Evolutionary conservation across 2,113 vertebrate species (phyloP).

Genomic region (Lagenorhynchus albirostris): DNA sequence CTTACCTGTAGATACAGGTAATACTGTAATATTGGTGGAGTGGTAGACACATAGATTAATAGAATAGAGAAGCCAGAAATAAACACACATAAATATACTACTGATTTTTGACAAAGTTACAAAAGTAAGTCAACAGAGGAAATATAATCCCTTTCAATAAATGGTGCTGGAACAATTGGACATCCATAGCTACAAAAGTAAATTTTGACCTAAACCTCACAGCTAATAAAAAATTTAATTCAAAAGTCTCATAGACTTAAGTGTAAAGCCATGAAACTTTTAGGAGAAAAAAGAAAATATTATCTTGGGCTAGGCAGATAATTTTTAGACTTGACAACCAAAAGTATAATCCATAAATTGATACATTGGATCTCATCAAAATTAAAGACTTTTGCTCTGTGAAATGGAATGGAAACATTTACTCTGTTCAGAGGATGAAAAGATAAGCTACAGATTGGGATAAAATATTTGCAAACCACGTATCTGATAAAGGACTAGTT

Average conservation of each 20-base stretch:
- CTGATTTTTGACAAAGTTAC: neutral
- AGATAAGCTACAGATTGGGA: neutral
- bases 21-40: neutral
- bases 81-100: neutral
- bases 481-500: neutral
- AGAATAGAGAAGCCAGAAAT: neutral
- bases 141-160: neutral
- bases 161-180: neutral
- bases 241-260: neutral
- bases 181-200: neutral
- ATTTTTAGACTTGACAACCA: neutral
- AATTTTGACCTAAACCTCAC: neutral
- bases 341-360: neutral
- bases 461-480: neutral
- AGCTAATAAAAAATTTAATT: neutral
- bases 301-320: neutral
- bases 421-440: neutral
- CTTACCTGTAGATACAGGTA: neutral
- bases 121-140: neutral
- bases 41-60: neutral
- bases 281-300: neutral
- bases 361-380: neutral
- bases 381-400: neutral
- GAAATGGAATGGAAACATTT: neutral
- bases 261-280: neutral